Percentiles rank a stretch among this genome's conserved stretches.
Conservation (phyloP, 2,888 invertebrate genomes). For the Drosophila cognata region DNA sequence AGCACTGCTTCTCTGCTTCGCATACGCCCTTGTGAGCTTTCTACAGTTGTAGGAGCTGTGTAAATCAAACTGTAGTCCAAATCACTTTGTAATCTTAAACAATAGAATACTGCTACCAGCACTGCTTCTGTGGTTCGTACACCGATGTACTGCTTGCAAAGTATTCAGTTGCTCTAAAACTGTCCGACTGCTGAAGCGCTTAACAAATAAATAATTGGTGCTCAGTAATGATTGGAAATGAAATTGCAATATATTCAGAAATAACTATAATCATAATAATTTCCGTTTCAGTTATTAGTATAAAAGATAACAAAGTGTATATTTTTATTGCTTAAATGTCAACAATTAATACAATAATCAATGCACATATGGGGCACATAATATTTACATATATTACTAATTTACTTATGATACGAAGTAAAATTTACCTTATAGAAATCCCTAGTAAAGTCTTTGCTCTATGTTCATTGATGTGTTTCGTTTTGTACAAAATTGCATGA, state of each 20-base stretch:
- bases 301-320: slow-evolving; percentile 43
- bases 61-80: neutral
- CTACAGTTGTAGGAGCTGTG: neutral
- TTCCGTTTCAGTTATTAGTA: slow-evolving; percentile 8
- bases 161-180: neutral
- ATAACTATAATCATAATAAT: neutral
- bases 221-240: neutral
- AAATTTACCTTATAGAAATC: slow-evolving; percentile 48
- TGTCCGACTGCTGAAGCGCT: neutral
- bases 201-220: neutral
- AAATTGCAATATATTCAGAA: neutral
- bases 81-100: neutral
- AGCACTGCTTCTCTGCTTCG: neutral
- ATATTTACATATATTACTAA: slow-evolving; percentile 8
- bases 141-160: neutral
- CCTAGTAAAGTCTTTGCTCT: slow-evolving; percentile 45
- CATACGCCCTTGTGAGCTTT: neutral
- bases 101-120: neutral
- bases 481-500: slow-evolving; percentile 11
- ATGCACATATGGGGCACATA: slow-evolving; percentile 14
- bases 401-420: slow-evolving; percentile 32
- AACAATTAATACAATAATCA: slow-evolving; percentile 39
- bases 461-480: slow-evolving; percentile 18
- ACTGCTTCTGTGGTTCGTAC: neutral
- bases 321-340: slow-evolving; percentile 46